Percentiles rank a stretch among this genome's conserved stretches.
phyloP scores from a whole-genome alignment of 2,113 vertebrate genomes.

The Alligator mississippiensis region DNA sequence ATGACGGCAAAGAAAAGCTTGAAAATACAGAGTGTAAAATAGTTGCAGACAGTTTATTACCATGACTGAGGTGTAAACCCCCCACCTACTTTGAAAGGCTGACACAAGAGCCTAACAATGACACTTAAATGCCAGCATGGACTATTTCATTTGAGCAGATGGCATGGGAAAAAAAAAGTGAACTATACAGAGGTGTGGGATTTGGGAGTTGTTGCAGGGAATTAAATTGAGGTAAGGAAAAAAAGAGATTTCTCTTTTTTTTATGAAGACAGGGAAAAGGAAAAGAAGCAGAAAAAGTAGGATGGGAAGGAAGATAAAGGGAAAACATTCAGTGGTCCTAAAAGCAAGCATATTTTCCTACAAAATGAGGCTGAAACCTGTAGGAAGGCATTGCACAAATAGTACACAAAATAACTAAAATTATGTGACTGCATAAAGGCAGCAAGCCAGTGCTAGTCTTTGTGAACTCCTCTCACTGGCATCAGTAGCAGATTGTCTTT shows the following conservation, averaged over 20 bases:
- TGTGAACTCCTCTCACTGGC: not conserved
- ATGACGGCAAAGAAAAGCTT: conserved; percentile 25
- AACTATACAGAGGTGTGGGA: not conserved
- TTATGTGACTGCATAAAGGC: not conserved
- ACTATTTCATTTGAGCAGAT: conserved; percentile 1
- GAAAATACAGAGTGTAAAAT: conserved; percentile 51
- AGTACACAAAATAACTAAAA: not conserved
- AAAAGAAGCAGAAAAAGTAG: not conserved
- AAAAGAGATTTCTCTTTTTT: not conserved
- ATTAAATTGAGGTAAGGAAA: not conserved
- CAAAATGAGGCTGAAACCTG: not conserved
- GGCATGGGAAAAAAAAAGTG: not conserved
- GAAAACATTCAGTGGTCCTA: not conserved
- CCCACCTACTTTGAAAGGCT: not conserved
- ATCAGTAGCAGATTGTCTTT: not conserved
- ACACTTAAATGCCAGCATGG: conserved; percentile 8
- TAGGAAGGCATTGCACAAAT: not conserved
- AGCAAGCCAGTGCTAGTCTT: not conserved
- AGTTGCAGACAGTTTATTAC: conserved; percentile 18
- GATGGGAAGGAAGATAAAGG: not conserved
- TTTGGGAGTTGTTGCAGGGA: not conserved
- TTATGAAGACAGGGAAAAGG: not conserved
- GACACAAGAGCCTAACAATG: conserved; percentile 15
- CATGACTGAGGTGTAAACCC: conserved; percentile 25
- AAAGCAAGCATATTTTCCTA: not conserved